A percentile compares a stretch with the other conserved stretches of the same genome.
Conservation (phyloP, 2,888 invertebrate genomes). For the Clistopyga incitator region DNA sequence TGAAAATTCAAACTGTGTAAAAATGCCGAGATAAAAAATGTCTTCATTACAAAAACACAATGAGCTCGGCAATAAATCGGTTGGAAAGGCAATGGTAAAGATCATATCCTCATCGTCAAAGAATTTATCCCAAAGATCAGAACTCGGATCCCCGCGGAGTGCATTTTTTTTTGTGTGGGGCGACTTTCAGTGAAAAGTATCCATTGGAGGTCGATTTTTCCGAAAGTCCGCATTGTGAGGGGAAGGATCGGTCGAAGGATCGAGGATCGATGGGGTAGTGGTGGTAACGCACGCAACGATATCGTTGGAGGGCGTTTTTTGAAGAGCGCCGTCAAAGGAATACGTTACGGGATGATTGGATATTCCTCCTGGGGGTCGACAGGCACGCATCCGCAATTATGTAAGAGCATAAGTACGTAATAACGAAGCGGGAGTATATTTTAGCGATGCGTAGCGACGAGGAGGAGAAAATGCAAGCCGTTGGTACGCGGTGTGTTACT, state of each 20-base stretch:
- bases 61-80: background rate
- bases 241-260: background rate
- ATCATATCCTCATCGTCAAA: background rate
- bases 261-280: background rate
- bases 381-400: constrained; percentile 55
- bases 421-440: constrained; percentile 37
- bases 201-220: constrained; percentile 18
- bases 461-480: constrained; percentile 20
- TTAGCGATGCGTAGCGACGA: constrained; percentile 18
- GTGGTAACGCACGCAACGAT: constrained; percentile 5
- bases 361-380: constrained; percentile 42
- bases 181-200: background rate
- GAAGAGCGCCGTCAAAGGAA: constrained; percentile 49
- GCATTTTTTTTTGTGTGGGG: background rate
- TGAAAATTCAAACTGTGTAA: no score
- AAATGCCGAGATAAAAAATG: background rate
- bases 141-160: constrained; percentile 29
- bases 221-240: constrained; percentile 3
- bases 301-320: background rate
- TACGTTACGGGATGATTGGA: constrained; percentile 44
- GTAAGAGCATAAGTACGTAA: constrained; percentile 45
- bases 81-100: background rate
- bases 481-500: background rate
- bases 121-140: background rate
- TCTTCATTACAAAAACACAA: background rate